Base-by-base conservation (phyloP, 2,888 invertebrate genomes). In the Tuta absoluta region DNA sequence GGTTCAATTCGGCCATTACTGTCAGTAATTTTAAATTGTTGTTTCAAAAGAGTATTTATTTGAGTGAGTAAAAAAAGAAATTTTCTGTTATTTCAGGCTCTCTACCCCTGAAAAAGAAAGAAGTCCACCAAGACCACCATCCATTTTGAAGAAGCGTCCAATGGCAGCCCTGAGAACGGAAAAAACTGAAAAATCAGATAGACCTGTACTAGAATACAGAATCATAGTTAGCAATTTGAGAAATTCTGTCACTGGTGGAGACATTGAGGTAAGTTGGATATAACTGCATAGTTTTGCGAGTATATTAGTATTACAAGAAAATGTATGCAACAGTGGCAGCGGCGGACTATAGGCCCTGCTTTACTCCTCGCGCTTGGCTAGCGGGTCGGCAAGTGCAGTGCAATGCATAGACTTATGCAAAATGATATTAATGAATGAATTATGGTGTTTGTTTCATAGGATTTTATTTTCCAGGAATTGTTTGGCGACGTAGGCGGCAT, bases 401-500 rank as follows among this genome's bases (percentile, higher is more conserved):
- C n/a, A n/a, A n/a, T n/a, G n/a, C n/a, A n/a, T n/a, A n/a, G n/a
- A n/a, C n/a, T n/a, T n/a, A n/a, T n/a, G n/a, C n/a, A n/a, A n/a
- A n/a, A n/a, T n/a, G n/a, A n/a, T n/a, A n/a, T n/a, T n/a, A n/a
- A n/a, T n/a, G n/a, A n/a, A n/a, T 28, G 28, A 5, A 28, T 28
- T 28, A 28, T 5, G 5, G 28, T 28, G 28, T 28, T 4, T 28
- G 5, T 8, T 33, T 33, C 4, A 33, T 8, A 1, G 33, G 10
- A 33, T 33, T 33, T 10, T 8, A 33, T 33, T 56, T 61, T 85
- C 33, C 72, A 97, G 96, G 98, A 98, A 86, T 90, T 98, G 57
- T 98, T 98, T 91, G 97, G 97, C 77, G 98, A 98, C 80, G 95
- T 98, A 67, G 98, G 98, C 0, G 95, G 96, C 57, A 93, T 98